phyloP scores from a whole-genome alignment of 2,888 invertebrate genomes.

The Agrilus cyanescens region DNA sequence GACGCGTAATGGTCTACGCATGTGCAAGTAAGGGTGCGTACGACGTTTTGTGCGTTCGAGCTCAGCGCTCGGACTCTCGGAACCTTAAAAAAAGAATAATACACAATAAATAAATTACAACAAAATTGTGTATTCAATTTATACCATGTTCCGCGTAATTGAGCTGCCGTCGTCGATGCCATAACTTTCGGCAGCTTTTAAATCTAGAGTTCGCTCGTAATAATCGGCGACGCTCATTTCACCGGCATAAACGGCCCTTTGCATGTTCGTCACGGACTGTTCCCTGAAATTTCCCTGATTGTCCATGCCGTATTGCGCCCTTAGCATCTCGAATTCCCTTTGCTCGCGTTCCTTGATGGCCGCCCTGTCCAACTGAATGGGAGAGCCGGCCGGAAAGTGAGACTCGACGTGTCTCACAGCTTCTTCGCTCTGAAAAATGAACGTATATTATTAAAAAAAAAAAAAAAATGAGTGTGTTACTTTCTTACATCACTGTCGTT shows the following conservation, averaged over 20 bases:
- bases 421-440: slow-evolving; percentile 38
- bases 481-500: slow-evolving; percentile 39
- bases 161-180: slow-evolving; percentile 76
- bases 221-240: slow-evolving; percentile 77
- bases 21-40: slow-evolving; percentile 62
- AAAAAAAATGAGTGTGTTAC: slow-evolving; percentile 34
- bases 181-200: slow-evolving; percentile 61
- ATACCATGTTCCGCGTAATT: slow-evolving; percentile 57
- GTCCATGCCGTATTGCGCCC: slow-evolving; percentile 83
- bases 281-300: slow-evolving; percentile 71
- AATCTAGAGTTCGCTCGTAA: slow-evolving; percentile 68
- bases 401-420: slow-evolving; percentile 78
- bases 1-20: slow-evolving; percentile 79
- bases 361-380: slow-evolving; percentile 41
- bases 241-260: slow-evolving; percentile 73
- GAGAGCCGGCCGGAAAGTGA: slow-evolving; percentile 55
- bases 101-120: not conserved
- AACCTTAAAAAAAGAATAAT: slow-evolving; percentile 27
- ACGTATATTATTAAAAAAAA: not conserved
- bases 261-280: slow-evolving; percentile 67
- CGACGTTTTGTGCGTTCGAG: slow-evolving; percentile 48
- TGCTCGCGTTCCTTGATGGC: slow-evolving; percentile 64
- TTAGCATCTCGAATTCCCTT: slow-evolving; percentile 65
- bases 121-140: slow-evolving; percentile 9
- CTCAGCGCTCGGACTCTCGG: slow-evolving; percentile 40